Percentiles rank a stretch among this genome's conserved stretches.
phyloP scores from a whole-genome alignment of 1,140 invertebrate genomes.

The Pogonus chalceus region DNA sequence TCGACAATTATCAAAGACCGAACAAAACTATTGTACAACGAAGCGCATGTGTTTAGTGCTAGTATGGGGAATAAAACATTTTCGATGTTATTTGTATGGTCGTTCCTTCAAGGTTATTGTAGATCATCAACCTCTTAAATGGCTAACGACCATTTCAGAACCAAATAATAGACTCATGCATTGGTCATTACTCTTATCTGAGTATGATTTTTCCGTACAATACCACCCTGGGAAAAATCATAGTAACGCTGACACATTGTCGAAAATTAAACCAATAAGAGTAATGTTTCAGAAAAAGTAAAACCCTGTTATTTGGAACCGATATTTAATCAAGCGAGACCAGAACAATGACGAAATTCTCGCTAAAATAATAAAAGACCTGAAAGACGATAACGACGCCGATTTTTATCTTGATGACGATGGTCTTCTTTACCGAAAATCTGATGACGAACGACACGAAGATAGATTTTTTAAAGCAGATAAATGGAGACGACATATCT shows the following conservation, averaged over 20 bases:
- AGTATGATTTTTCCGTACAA: slow-evolving; percentile 27
- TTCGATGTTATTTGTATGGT: slow-evolving; percentile 30
- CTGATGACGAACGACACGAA: neutral
- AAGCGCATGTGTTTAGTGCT: slow-evolving; percentile 35
- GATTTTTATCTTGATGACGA: slow-evolving; percentile 11
- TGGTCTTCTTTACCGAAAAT: slow-evolving; percentile 6
- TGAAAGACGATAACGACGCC: neutral
- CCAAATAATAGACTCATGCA: slow-evolving; percentile 23
- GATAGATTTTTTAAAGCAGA: slow-evolving; percentile 7
- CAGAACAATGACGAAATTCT: too few species aligned
- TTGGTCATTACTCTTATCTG: slow-evolving; percentile 28
- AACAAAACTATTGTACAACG: slow-evolving; percentile 24
- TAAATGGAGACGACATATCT: neutral
- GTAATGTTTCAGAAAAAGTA: neutral
- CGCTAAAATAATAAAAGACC: neutral
- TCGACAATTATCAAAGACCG: slow-evolving; percentile 22
- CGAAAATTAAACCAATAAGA: slow-evolving; percentile 13
- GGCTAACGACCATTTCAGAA: slow-evolving; percentile 29
- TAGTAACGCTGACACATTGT: slow-evolving; percentile 17
- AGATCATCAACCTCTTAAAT: slow-evolving; percentile 34
- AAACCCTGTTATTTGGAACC: too few species aligned
- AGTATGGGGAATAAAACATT: slow-evolving; percentile 31
- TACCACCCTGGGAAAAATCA: slow-evolving; percentile 26
- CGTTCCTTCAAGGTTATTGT: slow-evolving; percentile 32
- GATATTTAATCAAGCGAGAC: neutral